phyloP scores from a whole-genome alignment of 2,888 invertebrate species.

The Protophormia terraenovae region DNA sequence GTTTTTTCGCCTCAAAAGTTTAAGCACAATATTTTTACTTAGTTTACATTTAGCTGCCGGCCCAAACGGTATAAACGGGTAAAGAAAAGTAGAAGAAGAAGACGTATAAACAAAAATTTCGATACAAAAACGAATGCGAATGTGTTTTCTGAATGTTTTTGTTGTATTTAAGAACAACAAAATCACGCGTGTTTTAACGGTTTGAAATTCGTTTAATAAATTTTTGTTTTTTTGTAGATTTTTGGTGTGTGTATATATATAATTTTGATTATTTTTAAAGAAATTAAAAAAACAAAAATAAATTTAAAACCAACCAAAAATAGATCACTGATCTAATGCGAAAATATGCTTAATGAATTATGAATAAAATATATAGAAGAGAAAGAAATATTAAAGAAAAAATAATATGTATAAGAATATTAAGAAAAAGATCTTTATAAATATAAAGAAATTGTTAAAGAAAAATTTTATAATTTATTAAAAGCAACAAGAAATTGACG shows the following conservation, averaged over 20 bases:
- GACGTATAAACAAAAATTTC: not conserved
- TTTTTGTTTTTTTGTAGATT: conserved; percentile 3
- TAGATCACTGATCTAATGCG: conserved; percentile 66
- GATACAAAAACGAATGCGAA: conserved; percentile 33
- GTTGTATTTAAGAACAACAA: conserved; percentile 5
- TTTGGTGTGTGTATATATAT: conserved; percentile 7
- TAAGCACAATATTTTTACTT: conserved; percentile 1
- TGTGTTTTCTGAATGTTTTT: conserved; percentile 23
- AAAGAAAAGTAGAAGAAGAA: not conserved
- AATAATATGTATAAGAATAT: not conserved
- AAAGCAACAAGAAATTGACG: not conserved
- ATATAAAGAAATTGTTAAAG: not conserved
- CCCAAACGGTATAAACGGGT: conserved; percentile 36
- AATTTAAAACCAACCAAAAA: conserved; percentile 33
- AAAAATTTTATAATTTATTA: not conserved
- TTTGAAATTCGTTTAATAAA: conserved; percentile 51
- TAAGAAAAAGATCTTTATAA: not conserved
- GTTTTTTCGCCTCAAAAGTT: conserved; percentile 37
- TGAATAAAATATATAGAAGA: not conserved
- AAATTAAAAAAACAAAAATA: conserved; percentile 1
- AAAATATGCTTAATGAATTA: conserved; percentile 7
- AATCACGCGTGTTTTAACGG: conserved; percentile 48
- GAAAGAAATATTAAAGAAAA: not conserved
- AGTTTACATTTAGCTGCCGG: conserved; percentile 67
- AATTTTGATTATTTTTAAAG: not conserved